A percentile compares a stretch with the other conserved stretches of the same genome.
phyloP scores from a whole-genome alignment of 1,140 invertebrate species.

The Caligus rogercresseyi region DNA sequence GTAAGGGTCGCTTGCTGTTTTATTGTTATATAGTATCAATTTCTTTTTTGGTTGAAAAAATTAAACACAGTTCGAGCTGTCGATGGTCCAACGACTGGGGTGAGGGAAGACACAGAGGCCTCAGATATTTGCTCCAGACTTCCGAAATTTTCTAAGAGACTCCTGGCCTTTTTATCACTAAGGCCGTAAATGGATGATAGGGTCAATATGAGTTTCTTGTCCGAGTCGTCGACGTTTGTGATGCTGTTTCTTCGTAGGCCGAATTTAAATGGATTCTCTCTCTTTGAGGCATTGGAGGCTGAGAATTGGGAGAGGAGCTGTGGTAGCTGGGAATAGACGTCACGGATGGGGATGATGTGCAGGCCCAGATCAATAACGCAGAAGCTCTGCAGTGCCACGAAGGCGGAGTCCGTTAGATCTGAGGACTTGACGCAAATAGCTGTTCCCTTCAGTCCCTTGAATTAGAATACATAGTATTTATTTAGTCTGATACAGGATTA shows the following conservation, averaged over 20 bases:
- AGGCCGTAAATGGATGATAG: neutral
- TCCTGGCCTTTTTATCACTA: neutral
- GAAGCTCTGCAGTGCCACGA: conserved; percentile 2
- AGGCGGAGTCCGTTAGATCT: neutral
- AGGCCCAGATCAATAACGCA: conserved; percentile 10
- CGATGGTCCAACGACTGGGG: neutral
- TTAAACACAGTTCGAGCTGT: neutral
- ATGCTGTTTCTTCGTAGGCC: neutral
- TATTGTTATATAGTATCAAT: neutral
- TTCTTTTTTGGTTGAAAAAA: conserved; percentile 12
- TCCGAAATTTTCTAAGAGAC: conserved; percentile 1
- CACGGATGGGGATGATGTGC: neutral
- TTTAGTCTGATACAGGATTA: no score
- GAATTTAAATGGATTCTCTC: conserved; percentile 8
- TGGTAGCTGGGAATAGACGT: neutral
- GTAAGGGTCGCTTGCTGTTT: no score
- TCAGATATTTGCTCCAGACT: neutral
- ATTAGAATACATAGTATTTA: neutral
- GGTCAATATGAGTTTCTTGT: neutral
- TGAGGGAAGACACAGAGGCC: neutral
- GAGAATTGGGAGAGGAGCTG: conserved; percentile 1
- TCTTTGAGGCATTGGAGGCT: neutral
- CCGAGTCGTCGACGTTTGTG: neutral
- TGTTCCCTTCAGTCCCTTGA: neutral
- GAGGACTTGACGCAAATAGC: neutral